Percentiles rank a stretch among this genome's conserved stretches.
These are phyloP conservation scores for Adoxophyes honmai DNA, from an alignment of 1,140 invertebrate genomes.

Conservation along the genomic window DNA sequence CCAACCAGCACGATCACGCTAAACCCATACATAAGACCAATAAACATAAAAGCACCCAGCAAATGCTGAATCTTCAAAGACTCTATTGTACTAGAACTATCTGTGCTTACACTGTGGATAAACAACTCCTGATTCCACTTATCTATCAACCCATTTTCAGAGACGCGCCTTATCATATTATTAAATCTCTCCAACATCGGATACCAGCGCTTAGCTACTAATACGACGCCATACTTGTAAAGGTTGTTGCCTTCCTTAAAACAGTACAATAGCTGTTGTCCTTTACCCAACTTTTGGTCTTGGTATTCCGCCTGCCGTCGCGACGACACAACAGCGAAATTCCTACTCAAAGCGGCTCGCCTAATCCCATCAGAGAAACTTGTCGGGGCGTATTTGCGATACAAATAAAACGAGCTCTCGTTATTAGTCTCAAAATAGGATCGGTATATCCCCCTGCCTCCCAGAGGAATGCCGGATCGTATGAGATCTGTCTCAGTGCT, in stretches of 20 bases:
- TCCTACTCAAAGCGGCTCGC: constrained; percentile 49
- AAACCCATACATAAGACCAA: constrained; percentile 52
- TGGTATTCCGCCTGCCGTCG: constrained; percentile 64
- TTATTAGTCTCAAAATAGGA: constrained; percentile 71
- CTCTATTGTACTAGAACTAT: constrained; percentile 48
- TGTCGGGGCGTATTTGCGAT: constrained; percentile 65
- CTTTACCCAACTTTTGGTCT: constrained; percentile 63
- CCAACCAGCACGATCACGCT: constrained; percentile 49
- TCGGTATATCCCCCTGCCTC: constrained; percentile 67
- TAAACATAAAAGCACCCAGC: constrained; percentile 67
- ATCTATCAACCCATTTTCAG: constrained; percentile 71
- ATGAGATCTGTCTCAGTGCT: constrained; percentile 61
- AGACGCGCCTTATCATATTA: constrained; percentile 66
- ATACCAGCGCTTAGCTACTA: constrained; percentile 66
- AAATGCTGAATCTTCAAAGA: constrained; percentile 65
- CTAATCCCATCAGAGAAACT: constrained; percentile 61
- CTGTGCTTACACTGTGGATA: constrained; percentile 38
- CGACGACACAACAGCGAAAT: constrained; percentile 70
- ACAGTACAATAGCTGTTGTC: constrained; percentile 58
- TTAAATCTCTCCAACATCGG: constrained; percentile 66
- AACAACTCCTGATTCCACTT: constrained; percentile 74
- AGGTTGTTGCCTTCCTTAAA: constrained; percentile 65
- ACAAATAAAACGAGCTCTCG: constrained; percentile 64
- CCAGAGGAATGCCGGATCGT: constrained; percentile 57
- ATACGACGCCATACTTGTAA: constrained; percentile 70